Evolutionary conservation across 2,888 invertebrate species (phyloP), one percentile per base, ranked within the genome.

Genomic region (Tiliacea citrago): DNA sequence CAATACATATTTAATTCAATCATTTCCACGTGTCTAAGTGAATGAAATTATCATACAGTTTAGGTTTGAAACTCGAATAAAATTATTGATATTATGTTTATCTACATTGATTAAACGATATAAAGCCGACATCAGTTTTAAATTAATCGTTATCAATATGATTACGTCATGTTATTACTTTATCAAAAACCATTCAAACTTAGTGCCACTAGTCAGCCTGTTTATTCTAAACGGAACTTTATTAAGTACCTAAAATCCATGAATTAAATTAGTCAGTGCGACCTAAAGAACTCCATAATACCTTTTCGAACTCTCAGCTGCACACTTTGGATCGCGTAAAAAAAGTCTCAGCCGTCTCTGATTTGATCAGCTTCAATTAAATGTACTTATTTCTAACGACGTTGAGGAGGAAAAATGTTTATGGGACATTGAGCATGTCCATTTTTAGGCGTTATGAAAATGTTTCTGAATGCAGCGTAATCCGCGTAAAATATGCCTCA

Each of bases 111-210:
- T 45, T 35, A 16, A 24, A 45, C 9, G 39, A 77, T 61, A n/a
- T 45, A 10, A 35, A 57, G 53, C 29, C 29, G 8, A 61, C n/a
- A 5, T 8, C 7, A 10, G 16, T 68, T 55, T 69, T 42, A 12
- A 68, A 61, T 75, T 24, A 68, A 45, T 75, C 45, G 2, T 58
- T 61, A 77, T 75, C 76, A 45, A 51, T 21, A 12, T 21, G 24
- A 16, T 10, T 16, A 49, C 16, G 13, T 39, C 39, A 39, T 39
- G 39, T 55, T n/a, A 47, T 49, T 47, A 24, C 18, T 10, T 21
- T 29, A 47, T 57, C 39, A 63, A 62, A 39, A 21, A 39, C 12
- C 42, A 51, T 70, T 70, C 42, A 16, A 12, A 35, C 18, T 29
- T 29, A 13, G 39, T 12, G 8, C 21, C 21, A 60, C 55, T 24